Percentiles rank a stretch among this genome's conserved stretches.
phyloP scores from a whole-genome alignment of 2,113 vertebrate genomes.

The Plecotus auritus region DNA sequence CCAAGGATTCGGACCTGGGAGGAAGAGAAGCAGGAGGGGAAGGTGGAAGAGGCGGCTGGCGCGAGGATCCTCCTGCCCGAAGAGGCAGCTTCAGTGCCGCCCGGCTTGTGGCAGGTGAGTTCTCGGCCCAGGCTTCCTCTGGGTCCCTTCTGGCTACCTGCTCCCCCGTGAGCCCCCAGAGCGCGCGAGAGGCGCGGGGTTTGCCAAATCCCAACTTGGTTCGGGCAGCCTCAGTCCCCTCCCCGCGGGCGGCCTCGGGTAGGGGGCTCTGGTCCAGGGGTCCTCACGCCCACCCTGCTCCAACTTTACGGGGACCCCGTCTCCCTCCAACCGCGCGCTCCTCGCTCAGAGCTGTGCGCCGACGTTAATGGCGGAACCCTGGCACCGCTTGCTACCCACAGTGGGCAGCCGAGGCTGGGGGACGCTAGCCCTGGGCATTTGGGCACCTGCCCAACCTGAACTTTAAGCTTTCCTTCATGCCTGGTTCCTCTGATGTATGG shows the following conservation, averaged over 20 bases:
- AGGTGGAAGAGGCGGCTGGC: not conserved
- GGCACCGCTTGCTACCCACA: not conserved
- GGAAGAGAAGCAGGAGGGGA: not conserved
- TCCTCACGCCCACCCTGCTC: not conserved
- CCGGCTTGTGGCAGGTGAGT: conserved; percentile 62
- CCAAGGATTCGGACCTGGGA: not conserved
- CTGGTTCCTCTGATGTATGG: not conserved
- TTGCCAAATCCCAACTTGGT: conserved; percentile 31
- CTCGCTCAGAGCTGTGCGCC: not conserved
- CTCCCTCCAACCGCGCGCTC: not conserved
- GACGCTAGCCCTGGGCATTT: not conserved
- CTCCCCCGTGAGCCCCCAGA: not conserved
- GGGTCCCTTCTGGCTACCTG: not conserved
- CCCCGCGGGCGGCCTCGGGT: not conserved
- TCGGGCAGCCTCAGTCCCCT: not conserved
- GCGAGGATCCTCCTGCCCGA: not conserved
- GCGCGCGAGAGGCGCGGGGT: not conserved
- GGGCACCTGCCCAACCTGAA: not conserved
- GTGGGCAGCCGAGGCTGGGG: not conserved
- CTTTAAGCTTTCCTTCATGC: not conserved
- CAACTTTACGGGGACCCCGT: conserved; percentile 48
- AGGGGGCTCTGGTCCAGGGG: not conserved
- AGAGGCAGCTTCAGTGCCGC: conserved; percentile 1
- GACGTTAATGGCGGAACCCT: conserved; percentile 44
- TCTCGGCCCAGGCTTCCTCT: not conserved